Conservation (phyloP, 2,797 vertebrate species). For the Macrochelys suwanniensis region DNA sequence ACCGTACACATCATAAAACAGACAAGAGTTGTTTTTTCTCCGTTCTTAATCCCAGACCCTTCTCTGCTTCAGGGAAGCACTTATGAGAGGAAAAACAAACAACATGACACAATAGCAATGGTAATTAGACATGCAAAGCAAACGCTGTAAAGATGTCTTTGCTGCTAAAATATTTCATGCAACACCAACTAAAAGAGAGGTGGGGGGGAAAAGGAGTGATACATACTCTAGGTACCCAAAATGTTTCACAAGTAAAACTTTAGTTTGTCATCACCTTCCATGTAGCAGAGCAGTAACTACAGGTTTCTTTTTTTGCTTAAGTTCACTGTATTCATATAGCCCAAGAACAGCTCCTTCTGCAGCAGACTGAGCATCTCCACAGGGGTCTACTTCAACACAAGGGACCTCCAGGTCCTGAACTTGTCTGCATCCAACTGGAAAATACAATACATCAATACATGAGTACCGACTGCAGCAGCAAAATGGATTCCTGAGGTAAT, state of each 20-base stretch:
- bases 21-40: background rate
- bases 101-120: background rate
- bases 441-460: background rate
- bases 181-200: background rate
- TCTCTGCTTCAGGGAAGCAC: background rate
- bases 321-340: slow-evolving; percentile 91
- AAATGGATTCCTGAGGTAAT: background rate
- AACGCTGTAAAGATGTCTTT: background rate
- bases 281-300: slow-evolving; percentile 85
- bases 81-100: background rate
- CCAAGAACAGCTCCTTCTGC: slow-evolving; percentile 94
- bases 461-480: background rate
- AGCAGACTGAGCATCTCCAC: slow-evolving; percentile 92
- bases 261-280: slow-evolving; percentile 85
- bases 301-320: slow-evolving; percentile 94
- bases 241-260: background rate
- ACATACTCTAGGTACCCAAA: background rate
- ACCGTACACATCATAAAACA: background rate
- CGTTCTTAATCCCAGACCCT: background rate
- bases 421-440: slow-evolving; percentile 89
- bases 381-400: slow-evolving; percentile 92
- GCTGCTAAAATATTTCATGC: background rate
- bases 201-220: background rate
- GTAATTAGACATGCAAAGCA: background rate
- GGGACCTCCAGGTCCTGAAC: slow-evolving; percentile 92